phyloP scores from a whole-genome alignment of 2,888 invertebrate genomes.

The Epiblema foenella region DNA sequence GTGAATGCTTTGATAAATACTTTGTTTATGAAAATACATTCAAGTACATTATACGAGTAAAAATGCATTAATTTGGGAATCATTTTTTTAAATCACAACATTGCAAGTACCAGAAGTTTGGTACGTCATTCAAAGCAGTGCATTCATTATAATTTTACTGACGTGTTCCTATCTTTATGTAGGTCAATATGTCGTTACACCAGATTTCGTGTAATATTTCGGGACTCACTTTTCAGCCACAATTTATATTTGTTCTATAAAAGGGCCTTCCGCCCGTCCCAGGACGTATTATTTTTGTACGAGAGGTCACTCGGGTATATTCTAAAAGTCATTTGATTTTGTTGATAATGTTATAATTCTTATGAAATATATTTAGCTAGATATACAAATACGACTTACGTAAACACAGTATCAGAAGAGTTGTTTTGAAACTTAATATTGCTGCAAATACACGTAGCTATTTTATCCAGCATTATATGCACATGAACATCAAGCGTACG shows the following conservation, averaged over 20 bases:
- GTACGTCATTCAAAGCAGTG: background rate
- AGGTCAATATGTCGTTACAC: slow-evolving; percentile 40
- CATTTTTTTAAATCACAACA: background rate
- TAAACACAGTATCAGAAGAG: background rate
- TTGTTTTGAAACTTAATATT: background rate
- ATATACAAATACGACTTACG: background rate
- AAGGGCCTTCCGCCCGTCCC: slow-evolving; percentile 49
- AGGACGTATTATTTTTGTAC: slow-evolving; percentile 34
- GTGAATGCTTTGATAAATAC: background rate
- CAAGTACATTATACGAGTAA: too few species aligned
- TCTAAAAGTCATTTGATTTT: slow-evolving; percentile 38
- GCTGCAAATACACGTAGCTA: too few species aligned
- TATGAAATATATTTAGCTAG: background rate
- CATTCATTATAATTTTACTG: slow-evolving; percentile 6
- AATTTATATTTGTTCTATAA: slow-evolving; percentile 56
- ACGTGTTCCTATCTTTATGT: slow-evolving; percentile 30
- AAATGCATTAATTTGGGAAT: too few species aligned
- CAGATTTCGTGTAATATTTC: slow-evolving; percentile 45
- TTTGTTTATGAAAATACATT: too few species aligned
- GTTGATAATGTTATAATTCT: slow-evolving; percentile 5
- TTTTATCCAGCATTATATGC: background rate
- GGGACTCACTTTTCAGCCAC: slow-evolving; percentile 47
- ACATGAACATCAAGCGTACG: background rate
- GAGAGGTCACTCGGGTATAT: slow-evolving; percentile 42
- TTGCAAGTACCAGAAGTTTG: background rate